Evolutionary conservation across 2,888 invertebrate genomes (phyloP), one percentile per base, ranked within the genome.

Genomic region (Apodemia mormo): DNA sequence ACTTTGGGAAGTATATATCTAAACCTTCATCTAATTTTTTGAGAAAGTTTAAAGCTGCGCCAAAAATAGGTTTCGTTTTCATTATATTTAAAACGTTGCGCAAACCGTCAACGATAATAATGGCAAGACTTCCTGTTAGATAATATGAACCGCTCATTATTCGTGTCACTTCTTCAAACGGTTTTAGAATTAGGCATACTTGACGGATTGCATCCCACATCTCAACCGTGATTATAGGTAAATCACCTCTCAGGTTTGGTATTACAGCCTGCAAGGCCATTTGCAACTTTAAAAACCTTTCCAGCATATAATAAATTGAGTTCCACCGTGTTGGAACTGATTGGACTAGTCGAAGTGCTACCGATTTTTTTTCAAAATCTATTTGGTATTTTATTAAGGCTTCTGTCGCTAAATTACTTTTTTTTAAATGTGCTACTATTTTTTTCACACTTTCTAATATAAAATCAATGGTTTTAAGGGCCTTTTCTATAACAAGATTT

Each of bases 271-370:
- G 65, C 14, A 75, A 49, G 10, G 73, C 70, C 43, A 29, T 40
- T 65, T 73, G 70, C 22, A 72, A 56, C 22, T 74, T 66, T 45
- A 73, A n/a, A 66, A 73, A 73, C 29, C 73, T 56, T 29, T 75
- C 66, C 22, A 74, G 22, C 74, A 73, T 73, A 40, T 67, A 75
- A 71, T 64, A 75, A 37, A 74, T 67, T 6, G 75, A 72, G 56
- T 72, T 75, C 75, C 74, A 75, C 52, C 73, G 68, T 29, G 68
- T 74, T n/a, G 74, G 68, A 22, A 72, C 72, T 33, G 72, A 74
- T 37, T 71, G 68, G 49, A 72, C 40, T 37, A 37, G 5, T 5
- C 37, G 37, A 5, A 37, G 37, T 37, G 37, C 37, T 22, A 75
- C 54, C 12, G 69, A 49, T 65, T 71, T 66, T 2, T 43, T 43